Percentiles rank a stretch among this genome's conserved stretches.
Evolutionary conservation across 2,888 invertebrate species (phyloP).

Genomic region (Thera britannica): DNA sequence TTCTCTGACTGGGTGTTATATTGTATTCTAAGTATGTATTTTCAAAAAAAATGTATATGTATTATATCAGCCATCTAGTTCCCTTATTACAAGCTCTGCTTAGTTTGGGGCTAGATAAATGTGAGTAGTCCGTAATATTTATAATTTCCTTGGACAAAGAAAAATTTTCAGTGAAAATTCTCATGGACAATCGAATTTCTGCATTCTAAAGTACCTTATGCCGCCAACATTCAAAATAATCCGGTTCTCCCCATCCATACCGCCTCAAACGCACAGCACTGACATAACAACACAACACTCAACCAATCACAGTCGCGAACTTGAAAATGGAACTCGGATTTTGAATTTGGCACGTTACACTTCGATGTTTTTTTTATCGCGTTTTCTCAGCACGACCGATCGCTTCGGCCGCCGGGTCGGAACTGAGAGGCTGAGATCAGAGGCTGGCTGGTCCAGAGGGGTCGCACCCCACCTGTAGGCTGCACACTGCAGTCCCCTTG

Average conservation of each 20-base stretch:
- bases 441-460: conserved; percentile 45
- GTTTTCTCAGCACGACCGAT: conserved; percentile 48
- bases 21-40: too few relatives aligned
- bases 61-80: too few relatives aligned
- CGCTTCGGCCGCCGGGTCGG: conserved; percentile 52
- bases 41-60: too few relatives aligned
- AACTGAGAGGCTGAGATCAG: conserved; percentile 46
- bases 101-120: too few relatives aligned
- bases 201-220: conserved; percentile 85
- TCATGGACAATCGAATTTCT: conserved; percentile 21
- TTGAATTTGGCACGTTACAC: conserved; percentile 38
- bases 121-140: too few relatives aligned
- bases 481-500: conserved; percentile 76
- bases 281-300: conserved; percentile 54
- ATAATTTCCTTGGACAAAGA: conserved; percentile 31
- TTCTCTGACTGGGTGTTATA: too few relatives aligned
- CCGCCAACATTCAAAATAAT: conserved; percentile 97
- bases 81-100: too few relatives aligned
- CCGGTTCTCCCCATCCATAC: conserved; percentile 96
- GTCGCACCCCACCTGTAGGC: conserved; percentile 75
- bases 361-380: conserved; percentile 22
- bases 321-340: conserved; percentile 25
- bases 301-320: conserved; percentile 48
- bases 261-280: conserved; percentile 58
- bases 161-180: conserved; percentile 29